Percentiles rank a stretch among this genome's conserved stretches.
phyloP scores from a whole-genome alignment of 2,113 vertebrate species.

The Scomber japonicus region DNA sequence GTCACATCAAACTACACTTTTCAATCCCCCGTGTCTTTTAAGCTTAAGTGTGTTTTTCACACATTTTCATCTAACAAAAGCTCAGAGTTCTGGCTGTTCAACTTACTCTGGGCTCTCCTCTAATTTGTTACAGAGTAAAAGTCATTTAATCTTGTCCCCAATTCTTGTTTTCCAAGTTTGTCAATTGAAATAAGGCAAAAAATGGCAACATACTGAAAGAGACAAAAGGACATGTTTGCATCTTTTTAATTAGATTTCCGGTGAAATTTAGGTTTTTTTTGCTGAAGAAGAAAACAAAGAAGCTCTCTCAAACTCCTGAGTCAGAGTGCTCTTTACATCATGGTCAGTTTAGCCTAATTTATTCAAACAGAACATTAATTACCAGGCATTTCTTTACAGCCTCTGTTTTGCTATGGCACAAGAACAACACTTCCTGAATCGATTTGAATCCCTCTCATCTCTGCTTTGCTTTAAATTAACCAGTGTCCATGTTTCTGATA shows the following conservation, averaged over 20 bases:
- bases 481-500: slow-evolving; percentile 10
- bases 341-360: slow-evolving; percentile 32
- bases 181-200: slow-evolving; percentile 27
- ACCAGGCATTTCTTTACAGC: slow-evolving; percentile 12
- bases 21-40: not conserved
- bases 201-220: slow-evolving; percentile 22
- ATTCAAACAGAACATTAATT: slow-evolving; percentile 20
- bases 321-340: slow-evolving; percentile 56
- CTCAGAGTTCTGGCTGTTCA: not conserved
- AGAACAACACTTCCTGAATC: slow-evolving; percentile 21
- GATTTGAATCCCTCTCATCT: slow-evolving; percentile 5
- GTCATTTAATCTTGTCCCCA: not conserved
- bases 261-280: slow-evolving; percentile 17
- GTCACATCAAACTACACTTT: not conserved
- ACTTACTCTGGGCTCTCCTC: not conserved
- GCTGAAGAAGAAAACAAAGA: slow-evolving; percentile 44
- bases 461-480: slow-evolving; percentile 13
- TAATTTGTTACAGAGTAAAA: not conserved
- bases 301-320: slow-evolving; percentile 67
- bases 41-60: not conserved
- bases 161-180: not conserved
- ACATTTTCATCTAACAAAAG: not conserved
- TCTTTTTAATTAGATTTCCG: slow-evolving; percentile 75
- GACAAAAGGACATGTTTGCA: slow-evolving; percentile 60
- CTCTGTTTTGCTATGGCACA: slow-evolving; percentile 20